These are phyloP conservation scores for Lordiphosa collinella DNA, from an alignment of 1,140 invertebrate genomes.

Conservation along the genomic window DNA sequence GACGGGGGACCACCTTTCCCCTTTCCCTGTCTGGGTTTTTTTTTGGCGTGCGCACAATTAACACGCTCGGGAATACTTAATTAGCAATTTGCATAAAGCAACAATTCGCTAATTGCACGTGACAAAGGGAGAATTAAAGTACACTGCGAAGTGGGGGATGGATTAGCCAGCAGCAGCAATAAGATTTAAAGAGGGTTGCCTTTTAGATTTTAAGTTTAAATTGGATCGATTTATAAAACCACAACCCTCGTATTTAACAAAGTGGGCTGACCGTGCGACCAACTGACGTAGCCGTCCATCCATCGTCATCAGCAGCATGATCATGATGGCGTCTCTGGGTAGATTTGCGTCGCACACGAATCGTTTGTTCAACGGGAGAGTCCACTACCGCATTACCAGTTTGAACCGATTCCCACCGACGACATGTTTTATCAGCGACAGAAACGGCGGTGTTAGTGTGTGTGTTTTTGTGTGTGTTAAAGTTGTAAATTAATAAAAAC, in stretches of 20 bases:
- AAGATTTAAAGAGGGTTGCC: too few species aligned
- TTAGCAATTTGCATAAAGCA: slow-evolving; percentile 46
- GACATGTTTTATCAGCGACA: slow-evolving; percentile 6
- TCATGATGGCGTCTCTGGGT: slow-evolving; percentile 28
- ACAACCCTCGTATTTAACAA: too few species aligned
- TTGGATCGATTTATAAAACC: too few species aligned
- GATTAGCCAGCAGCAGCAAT: background rate
- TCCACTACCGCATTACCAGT: slow-evolving; percentile 36
- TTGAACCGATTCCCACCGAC: slow-evolving; percentile 62
- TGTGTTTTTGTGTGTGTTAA: slow-evolving; percentile 47
- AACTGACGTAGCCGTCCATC: too few species aligned
- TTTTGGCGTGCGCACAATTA: slow-evolving; percentile 39
- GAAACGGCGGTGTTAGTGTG: slow-evolving; percentile 1
- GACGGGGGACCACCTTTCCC: background rate
- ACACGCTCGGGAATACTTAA: slow-evolving; percentile 43
- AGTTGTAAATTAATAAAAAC: slow-evolving; percentile 74
- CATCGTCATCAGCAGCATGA: too few species aligned
- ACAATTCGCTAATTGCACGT: slow-evolving; percentile 52
- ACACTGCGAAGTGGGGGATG: background rate
- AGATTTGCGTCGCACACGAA: slow-evolving; percentile 65
- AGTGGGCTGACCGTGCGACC: too few species aligned
- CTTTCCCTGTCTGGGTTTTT: slow-evolving; percentile 7
- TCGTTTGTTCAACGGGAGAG: slow-evolving; percentile 31
- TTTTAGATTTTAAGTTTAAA: too few species aligned
- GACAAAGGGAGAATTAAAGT: slow-evolving; percentile 31